Base-by-base conservation (phyloP, 2,797 vertebrate genomes). In the Rallus crepitans region DNA sequence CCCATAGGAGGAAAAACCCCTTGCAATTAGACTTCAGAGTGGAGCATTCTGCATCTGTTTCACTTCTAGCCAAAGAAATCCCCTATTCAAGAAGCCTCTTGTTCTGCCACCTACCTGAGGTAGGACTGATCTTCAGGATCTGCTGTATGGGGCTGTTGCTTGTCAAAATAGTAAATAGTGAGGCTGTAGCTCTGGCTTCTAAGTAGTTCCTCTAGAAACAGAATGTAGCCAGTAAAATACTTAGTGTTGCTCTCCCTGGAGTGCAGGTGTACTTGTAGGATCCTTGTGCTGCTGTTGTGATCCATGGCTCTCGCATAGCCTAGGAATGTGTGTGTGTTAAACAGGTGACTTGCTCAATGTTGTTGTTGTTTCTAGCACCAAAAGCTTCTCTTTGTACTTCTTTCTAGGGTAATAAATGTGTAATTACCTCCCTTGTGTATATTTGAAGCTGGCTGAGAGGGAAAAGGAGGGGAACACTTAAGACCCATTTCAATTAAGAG, bases 11-110 rank as follows among this genome's bases (percentile, higher is more conserved):
- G 84, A 40, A 40, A 61, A 47, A 21, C 45, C 45, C 45, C 47
- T 42, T 90, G 71, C 55, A 94, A 82, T 87, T 80, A 65, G 33
- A 90, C 92, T 82, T 93, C 81, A 78, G 93, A 92, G 88, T 77
- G 57, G 71, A 92, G 83, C 71, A 5, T 85, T 95, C 56, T 92
- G 78, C 91, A 92, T 96, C 88, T 96, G 75, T 90, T 96, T 96
- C 24, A 89, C 81, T 95, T 96, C 91, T 89, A 95, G 93, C 91
- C 75, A 95, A 94, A 95, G 96, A 96, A 37, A 91, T 71, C 82
- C 40, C 68, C n/a, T 90, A 31, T 94, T 94, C 91, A 92, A 96
- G 95, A 78, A 95, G 71, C 66, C n/a, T 94, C 86, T 94, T 93
- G 81, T 92, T 93, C 93, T 96, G 92, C 81, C 90, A 65, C 78